These are phyloP conservation scores for Mormyrus proboscirostris DNA, from an alignment of 2,797 vertebrate genomes.

Conservation along the genomic window DNA sequence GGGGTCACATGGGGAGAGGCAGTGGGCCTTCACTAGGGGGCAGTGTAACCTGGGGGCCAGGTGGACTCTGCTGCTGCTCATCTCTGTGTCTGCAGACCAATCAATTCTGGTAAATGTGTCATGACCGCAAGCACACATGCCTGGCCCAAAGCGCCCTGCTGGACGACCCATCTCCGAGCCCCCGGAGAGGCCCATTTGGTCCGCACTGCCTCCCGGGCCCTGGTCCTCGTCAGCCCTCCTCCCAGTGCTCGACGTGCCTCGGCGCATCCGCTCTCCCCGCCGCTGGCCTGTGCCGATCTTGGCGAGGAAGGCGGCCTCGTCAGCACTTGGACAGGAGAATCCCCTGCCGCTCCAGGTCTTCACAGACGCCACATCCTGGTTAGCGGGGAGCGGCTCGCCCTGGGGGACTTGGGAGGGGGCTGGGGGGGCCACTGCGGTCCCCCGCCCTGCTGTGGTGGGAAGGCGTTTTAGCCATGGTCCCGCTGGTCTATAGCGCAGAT, in stretches of 20 bases:
- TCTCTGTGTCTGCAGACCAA: background rate
- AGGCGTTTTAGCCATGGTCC: constrained; percentile 52
- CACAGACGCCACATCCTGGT: background rate
- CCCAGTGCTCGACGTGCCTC: background rate
- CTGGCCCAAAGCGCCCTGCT: background rate
- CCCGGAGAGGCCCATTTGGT: background rate
- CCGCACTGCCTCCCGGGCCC: background rate
- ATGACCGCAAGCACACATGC: background rate
- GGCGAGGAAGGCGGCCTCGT: background rate
- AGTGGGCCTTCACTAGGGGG: background rate
- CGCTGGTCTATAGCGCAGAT: constrained; percentile 2
- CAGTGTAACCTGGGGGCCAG: background rate
- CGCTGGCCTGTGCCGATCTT: background rate
- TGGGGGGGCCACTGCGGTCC: constrained; percentile 52
- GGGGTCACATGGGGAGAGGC: background rate
- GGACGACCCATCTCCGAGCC: background rate
- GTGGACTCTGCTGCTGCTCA: background rate
- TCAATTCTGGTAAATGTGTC: background rate
- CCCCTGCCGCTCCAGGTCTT: background rate
- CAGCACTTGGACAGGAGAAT: background rate
- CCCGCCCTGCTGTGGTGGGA: constrained; percentile 59
- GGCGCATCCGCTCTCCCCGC: background rate
- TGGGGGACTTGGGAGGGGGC: constrained; percentile 40
- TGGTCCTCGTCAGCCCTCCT: background rate
- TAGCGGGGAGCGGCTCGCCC: constrained; percentile 40